Evolutionary conservation across 1,140 invertebrate genomes (phyloP).

Genomic region (Caenorhabditis briggsae): DNA sequence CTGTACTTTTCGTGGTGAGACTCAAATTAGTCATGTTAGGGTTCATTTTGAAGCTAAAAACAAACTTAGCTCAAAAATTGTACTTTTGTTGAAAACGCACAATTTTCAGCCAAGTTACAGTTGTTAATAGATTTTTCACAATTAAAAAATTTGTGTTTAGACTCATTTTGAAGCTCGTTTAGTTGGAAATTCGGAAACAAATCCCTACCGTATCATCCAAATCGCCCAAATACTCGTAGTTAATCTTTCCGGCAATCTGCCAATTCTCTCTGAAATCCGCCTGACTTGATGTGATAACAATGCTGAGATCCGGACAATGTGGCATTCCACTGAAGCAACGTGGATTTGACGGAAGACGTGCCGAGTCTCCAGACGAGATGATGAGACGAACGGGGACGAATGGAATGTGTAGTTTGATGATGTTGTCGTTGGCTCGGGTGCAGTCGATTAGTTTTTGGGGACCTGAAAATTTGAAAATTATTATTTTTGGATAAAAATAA

Average conservation of each 20-base stretch:
- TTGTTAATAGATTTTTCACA: too few relatives aligned
- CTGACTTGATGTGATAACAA: neutral
- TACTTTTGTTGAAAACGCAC: too few relatives aligned
- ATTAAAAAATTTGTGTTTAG: too few relatives aligned
- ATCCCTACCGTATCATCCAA: neutral
- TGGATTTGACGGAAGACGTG: neutral
- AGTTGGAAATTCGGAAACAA: neutral
- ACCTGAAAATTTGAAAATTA: neutral
- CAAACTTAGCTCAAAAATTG: too few relatives aligned
- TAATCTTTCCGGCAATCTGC: constrained; percentile 32
- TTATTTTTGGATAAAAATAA: too few relatives aligned
- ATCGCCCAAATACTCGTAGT: constrained; percentile 11
- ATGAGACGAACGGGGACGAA: neutral
- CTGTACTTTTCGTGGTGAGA: too few relatives aligned
- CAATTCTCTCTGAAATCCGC: constrained; percentile 34
- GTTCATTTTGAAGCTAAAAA: too few relatives aligned
- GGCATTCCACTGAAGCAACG: too few relatives aligned
- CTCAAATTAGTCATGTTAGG: too few relatives aligned
- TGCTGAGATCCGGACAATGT: neutral
- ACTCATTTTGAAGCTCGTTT: neutral
- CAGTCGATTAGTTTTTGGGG: neutral
- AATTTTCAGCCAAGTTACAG: too few relatives aligned
- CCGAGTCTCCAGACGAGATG: neutral
- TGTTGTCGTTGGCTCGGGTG: neutral
- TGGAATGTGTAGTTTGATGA: neutral